Base-by-base conservation (phyloP, 2,797 vertebrate genomes). In the Lepilemur septentrionalis region DNA sequence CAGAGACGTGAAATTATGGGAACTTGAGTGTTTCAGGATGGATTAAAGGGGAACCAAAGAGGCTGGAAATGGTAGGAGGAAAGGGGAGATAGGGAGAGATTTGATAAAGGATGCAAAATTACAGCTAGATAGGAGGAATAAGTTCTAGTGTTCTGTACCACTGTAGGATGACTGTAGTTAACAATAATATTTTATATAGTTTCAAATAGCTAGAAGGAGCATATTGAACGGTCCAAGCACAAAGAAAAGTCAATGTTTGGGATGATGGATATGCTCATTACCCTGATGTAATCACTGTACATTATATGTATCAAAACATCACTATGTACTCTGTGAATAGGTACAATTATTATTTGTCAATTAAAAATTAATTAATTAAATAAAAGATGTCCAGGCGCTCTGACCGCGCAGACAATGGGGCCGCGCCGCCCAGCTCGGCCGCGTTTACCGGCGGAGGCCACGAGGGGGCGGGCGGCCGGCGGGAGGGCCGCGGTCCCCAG, bases 391-490 rank as follows among this genome's bases (percentile, higher is more conserved):
- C 13, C 35, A 46, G 15, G 38, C 1, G 7, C 79, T 38, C 9
- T 43, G 59, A 72, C 25, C 22, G n/a, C 5, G 1, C 57, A 95
- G 85, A 96, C 92, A 93, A 70, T 85, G 88, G 88, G 87, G 50
- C 84, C 11, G 28, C 32, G 32, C 80, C 17, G 23, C 57, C 63
- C 50, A 9, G 57, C 52, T 12, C 0, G 7, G 83, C 55, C 15
- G 61, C 67, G 32, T 84, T 89, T 80, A 85, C 78, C 55, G 43
- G 52, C 17, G 12, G n/a, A 52, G 85, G 70, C 93, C 86, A 28
- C 84, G 4, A 92, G 67, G 73, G 87, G 81, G 92, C 92, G 32
- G 4, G 43, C 13, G 75, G 30, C 52, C 10, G 23, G 22, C 4
- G 12, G 65, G 69, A 52, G 38, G 50, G 55, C 28, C 5, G 32